Evolutionary conservation across 1,140 invertebrate genomes (phyloP), one percentile per base, ranked within the genome.

Genomic region (Macrobrachium nipponense): DNA sequence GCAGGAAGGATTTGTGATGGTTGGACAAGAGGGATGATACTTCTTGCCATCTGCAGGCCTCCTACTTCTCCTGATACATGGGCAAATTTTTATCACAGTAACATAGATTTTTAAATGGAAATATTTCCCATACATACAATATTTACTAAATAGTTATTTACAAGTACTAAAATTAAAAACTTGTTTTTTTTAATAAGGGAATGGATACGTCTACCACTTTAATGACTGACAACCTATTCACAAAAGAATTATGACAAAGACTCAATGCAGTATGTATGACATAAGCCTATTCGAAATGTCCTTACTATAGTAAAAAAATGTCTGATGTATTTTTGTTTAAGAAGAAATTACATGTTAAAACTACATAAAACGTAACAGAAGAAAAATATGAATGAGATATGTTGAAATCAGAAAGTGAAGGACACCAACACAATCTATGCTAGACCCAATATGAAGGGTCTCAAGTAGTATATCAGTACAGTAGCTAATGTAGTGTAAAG

Each of bases 31-130:
- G 70, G 70, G 51, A 51, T 51, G 51, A 12, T 51, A 51, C 51
- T 51, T 51, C 51, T 51, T 51, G 51, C 51, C 12, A 62, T 79
- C 36, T 36, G 27, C 4, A 36, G 27, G 27, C 27, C 27, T 36
- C 27, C 27, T 36, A 36, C 60, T 14, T 61, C 60, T 77, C 51
- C 75, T 59, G 60, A 79, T 79, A 79, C 60, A 61, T 62, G n/a
- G 11, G 27, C 62, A 79, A 70, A 70, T 51, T 73, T 73, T 79
- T 59, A 79, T 79, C 76, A 79, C 76, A 79, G 76, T 79, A 79
- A 79, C 76, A 79, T 79, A 62, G 20, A 62, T 60, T 62, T 36
- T 62, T 36, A 62, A 79, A 18, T 61, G 60, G 20, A 79, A 27
- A 61, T 62, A 18, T 79, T 58, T 61, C 23, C 59, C 36, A 62